phyloP scores from a whole-genome alignment of 2,113 vertebrate species.

The Pardalotus punctatus region DNA sequence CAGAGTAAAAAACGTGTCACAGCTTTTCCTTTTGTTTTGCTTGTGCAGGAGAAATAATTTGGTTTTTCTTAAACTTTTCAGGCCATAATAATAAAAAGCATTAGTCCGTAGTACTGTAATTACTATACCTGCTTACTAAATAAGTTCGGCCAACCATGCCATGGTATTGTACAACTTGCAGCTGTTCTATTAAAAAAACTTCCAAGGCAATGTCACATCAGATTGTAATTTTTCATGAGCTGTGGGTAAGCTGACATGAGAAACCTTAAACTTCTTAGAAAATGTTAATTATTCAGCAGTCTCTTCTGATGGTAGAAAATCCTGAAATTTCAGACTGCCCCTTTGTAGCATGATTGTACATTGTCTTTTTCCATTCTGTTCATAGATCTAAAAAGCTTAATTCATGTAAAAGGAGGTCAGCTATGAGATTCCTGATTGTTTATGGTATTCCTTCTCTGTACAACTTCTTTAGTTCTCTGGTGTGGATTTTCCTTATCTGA shows the following conservation, averaged over 20 bases:
- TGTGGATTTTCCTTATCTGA: constrained; percentile 38
- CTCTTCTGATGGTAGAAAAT: not conserved
- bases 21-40: not conserved
- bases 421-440: not conserved
- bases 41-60: not conserved
- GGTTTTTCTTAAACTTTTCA: not conserved
- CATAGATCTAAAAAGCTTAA: not conserved
- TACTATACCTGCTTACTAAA: not conserved
- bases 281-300: not conserved
- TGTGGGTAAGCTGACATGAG: not conserved
- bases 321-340: not conserved
- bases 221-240: not conserved
- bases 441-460: not conserved
- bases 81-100: not conserved
- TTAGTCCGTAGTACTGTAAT: not conserved
- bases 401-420: not conserved
- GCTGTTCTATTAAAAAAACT: not conserved
- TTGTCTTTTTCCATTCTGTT: not conserved
- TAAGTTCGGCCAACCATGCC: not conserved
- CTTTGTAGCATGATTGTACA: not conserved
- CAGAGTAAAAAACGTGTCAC: not conserved
- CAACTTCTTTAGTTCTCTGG: not conserved
- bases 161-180: not conserved
- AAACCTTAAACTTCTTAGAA: not conserved
- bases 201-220: not conserved